Evolutionary conservation across 2,113 vertebrate species (phyloP), one percentile per base, ranked within the genome.

Genomic region (Pipra filicauda): DNA sequence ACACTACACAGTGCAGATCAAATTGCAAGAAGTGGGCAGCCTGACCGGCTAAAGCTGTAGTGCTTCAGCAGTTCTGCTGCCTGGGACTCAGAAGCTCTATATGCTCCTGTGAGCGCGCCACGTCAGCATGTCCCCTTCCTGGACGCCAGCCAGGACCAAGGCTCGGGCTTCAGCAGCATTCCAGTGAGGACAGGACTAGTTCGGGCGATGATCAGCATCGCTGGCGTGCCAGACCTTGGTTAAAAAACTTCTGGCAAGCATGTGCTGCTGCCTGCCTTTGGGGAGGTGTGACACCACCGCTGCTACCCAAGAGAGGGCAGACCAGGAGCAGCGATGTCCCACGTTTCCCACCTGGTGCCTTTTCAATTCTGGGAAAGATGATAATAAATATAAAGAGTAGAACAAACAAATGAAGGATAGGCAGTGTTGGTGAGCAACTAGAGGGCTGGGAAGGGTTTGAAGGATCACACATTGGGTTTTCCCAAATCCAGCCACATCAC

Each of bases 111-210:
- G 2, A 74, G 19, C 0, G 1, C 41, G 61, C 26, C 61, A 20
- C 37, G 15, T 15, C 74, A 58, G 28, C 6, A 2, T 12, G 3
- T 12, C 30, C 67, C 51, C 19, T 27, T 8, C 28, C 16, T 6
- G 11, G 15, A 52, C 3, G 11, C 3, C 35, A 8, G 58, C 31
- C 75, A 18, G 43, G 20, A 64, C 33, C 3, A 0, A 31, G 20
- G 33, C 71, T 23, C 9, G 0, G 37, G 49, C 24, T 13, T 7
- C 77, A 9, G 22, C 44, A 35, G 67, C 78, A 74, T 44, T 33
- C 24, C 11, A 3, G 4, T 8, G 31, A n/a, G 65, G 44, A 44
- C 0, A 0, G n/a, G n/a, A 52, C 0, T 7, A 54, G 43, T 11
- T 49, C 59, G 57, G 69, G 61, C 10, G 0, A 55, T 41, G 48